Percentiles rank a stretch among this genome's conserved stretches.
Conservation (phyloP, 2,888 invertebrate genomes). For the Sesia bembeciformis region DNA sequence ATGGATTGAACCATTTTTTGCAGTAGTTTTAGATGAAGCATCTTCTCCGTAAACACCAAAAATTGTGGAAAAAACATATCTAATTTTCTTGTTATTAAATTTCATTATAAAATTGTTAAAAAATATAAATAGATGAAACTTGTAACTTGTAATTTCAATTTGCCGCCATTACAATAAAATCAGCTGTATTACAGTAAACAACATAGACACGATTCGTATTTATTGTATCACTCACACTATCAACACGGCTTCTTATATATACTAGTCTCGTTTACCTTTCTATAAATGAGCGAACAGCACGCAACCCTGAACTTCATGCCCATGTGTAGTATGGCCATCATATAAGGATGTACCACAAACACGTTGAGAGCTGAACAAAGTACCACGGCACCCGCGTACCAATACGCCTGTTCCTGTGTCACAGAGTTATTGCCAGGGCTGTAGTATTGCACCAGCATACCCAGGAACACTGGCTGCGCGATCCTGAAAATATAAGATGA, state of each 20-base stretch:
- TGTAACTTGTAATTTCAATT: too few relatives aligned
- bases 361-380: conserved; percentile 83
- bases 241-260: neutral
- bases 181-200: too few relatives aligned
- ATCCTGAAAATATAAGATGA: conserved; percentile 48
- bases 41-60: too few relatives aligned
- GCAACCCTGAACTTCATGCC: conserved; percentile 90
- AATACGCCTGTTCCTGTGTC: conserved; percentile 76
- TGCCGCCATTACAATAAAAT: too few relatives aligned
- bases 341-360: conserved; percentile 90
- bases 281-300: conserved; percentile 86
- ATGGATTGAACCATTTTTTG: too few relatives aligned
- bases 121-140: too few relatives aligned
- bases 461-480: conserved; percentile 77
- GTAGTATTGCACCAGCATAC: conserved; percentile 77
- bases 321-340: conserved; percentile 86
- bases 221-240: too few relatives aligned
- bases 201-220: too few relatives aligned
- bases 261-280: conserved; percentile 70
- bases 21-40: too few relatives aligned
- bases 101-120: too few relatives aligned
- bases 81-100: too few relatives aligned
- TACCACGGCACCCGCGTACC: conserved; percentile 83
- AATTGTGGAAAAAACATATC: too few relatives aligned
- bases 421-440: conserved; percentile 40